Base-by-base conservation (phyloP, 2,113 vertebrate species). In the Columba livia region DNA sequence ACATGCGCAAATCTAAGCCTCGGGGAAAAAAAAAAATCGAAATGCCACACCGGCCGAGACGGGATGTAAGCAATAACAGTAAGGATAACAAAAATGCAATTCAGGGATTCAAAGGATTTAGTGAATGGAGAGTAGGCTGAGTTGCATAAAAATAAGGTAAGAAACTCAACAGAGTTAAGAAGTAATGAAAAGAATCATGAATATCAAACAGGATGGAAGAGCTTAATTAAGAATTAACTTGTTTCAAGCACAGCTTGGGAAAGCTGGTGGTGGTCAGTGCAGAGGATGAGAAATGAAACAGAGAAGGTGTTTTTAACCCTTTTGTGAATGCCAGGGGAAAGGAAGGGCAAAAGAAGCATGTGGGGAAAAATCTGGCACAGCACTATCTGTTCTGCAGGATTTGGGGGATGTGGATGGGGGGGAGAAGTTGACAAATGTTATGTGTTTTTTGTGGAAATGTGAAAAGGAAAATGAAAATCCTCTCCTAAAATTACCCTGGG, bases 41-140 rank as follows among this genome's bases (percentile, higher is more conserved):
- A 95, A 77, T 5, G 48, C 90, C 72, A 51, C 7, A 0, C 0
- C 7, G 36, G 78, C 90, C 11, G 9, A 47, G 92, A 11, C 6
- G 44, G 92, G 89, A 64, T 31, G 74, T 36, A 96, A 97, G 94
- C 92, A 29, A 58, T 65, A 38, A 74, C 53, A 60, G 47, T 14
- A 61, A 87, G 85, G 93, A 95, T 88, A 85, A 89, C 79, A 94
- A 82, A 91, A 92, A 89, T 44, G 51, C 71, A 19, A 7, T 56
- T 51, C 61, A 23, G 34, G 83, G 75, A 91, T 64, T 92, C 23
- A 48, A n/a, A 66, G 81, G 88, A n/a, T 47, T 57, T 58, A 80
- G 60, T 2, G 34, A 48, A 67, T 9, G 11, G 81, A 89, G 79
- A 85, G 53, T 10, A 10, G 79, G 79, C 80, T 31, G 72, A 51